phyloP scores from a whole-genome alignment of 1,140 invertebrate genomes.

The Trachelipus rathkii region DNA sequence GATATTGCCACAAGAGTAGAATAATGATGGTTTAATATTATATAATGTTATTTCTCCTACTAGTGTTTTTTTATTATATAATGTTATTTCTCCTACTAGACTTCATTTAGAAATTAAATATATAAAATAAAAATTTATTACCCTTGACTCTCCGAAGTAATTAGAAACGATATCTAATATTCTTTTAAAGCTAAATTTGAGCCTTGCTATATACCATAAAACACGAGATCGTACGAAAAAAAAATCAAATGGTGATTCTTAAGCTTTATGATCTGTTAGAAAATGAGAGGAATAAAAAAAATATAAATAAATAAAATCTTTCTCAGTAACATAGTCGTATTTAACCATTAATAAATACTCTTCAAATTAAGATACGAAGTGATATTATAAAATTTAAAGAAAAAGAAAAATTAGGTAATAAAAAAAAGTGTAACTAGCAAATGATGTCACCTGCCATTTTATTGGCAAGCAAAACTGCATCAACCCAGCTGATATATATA shows the following conservation, averaged over 20 bases:
- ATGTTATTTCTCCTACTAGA: not conserved
- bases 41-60: not conserved
- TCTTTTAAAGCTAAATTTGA: not conserved
- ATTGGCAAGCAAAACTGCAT: not conserved
- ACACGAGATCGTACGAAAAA: too few species aligned
- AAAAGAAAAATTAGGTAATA: too few species aligned
- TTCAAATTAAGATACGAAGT: too few species aligned
- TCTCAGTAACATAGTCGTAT: too few species aligned
- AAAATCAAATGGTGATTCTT: too few species aligned
- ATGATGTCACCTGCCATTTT: not conserved
- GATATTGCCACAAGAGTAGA: constrained; percentile 9
- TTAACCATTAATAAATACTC: too few species aligned
- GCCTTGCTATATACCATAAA: too few species aligned
- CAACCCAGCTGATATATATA: not conserved
- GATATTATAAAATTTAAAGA: too few species aligned
- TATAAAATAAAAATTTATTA: not conserved
- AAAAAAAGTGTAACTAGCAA: too few species aligned
- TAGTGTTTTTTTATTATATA: not conserved
- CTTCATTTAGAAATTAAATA: constrained; percentile 7
- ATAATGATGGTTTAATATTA: not conserved
- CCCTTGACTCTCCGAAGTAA: not conserved
- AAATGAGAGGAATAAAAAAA: too few species aligned
- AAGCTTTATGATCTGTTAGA: too few species aligned
- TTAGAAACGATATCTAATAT: not conserved
- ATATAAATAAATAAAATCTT: too few species aligned